A percentile compares a stretch with the other conserved stretches of the same genome.
Evolutionary conservation across 2,113 vertebrate genomes (phyloP).

Genomic region (Lepisosteus osseus): DNA sequence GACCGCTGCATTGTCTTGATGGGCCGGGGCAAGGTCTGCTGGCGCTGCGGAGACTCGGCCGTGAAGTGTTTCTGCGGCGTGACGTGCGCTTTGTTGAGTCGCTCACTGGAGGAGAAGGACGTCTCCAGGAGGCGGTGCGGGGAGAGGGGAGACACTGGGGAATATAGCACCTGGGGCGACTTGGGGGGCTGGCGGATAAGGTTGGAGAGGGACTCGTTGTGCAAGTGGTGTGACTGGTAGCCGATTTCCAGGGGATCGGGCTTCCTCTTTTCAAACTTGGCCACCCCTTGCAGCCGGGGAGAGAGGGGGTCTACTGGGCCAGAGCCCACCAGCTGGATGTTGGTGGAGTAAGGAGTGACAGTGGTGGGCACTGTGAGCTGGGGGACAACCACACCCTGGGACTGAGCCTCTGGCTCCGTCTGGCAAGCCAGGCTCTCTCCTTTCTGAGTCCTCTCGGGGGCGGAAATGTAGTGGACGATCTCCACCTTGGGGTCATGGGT

Average conservation of each 20-base stretch:
- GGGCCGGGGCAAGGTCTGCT: conserved; percentile 89
- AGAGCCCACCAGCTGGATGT: conserved; percentile 82
- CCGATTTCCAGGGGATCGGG: conserved; percentile 93
- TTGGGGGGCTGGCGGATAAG: conserved; percentile 89
- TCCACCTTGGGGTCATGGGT: conserved; percentile 90
- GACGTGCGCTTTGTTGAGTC: conserved; percentile 93
- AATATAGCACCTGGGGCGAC: conserved; percentile 97
- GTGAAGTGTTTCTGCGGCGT: conserved; percentile 94
- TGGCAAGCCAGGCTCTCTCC: conserved; percentile 96
- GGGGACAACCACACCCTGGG: conserved; percentile 78
- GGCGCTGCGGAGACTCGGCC: conserved; percentile 78
- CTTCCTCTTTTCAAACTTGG: conserved; percentile 90
- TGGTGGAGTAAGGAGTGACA: conserved; percentile 87
- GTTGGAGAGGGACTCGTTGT: conserved; percentile 79
- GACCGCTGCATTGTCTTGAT: conserved; percentile 96
- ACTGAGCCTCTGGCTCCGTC: conserved; percentile 85
- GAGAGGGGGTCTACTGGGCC: conserved; percentile 67
- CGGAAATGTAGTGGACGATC: conserved; percentile 90
- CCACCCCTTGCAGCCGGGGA: conserved; percentile 70
- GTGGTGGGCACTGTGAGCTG: conserved; percentile 86
- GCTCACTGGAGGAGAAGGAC: conserved; percentile 89
- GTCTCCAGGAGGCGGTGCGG: conserved; percentile 92
- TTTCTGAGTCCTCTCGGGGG: conserved; percentile 87
- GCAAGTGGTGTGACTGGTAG: conserved; percentile 85
- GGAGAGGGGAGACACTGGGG: conserved; percentile 90